Evolutionary conservation across 2,888 invertebrate species (phyloP).

Genomic region (Timema podura): DNA sequence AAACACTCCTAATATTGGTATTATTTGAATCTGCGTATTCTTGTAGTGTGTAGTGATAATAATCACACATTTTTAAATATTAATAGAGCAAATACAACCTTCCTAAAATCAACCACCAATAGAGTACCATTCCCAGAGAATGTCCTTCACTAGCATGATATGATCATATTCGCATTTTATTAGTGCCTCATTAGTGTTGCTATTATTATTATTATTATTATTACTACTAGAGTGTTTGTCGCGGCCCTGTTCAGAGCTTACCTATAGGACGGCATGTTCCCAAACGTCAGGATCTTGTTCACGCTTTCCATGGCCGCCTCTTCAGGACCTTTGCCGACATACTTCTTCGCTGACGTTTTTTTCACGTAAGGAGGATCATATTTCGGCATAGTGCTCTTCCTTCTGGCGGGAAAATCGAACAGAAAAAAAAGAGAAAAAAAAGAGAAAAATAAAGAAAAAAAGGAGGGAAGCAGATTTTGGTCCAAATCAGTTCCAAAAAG

Average conservation of each 20-base stretch:
- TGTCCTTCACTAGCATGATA: no score
- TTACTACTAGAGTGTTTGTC: no score
- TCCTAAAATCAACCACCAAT: no score
- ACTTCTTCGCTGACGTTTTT: slow-evolving; percentile 74
- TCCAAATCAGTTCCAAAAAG: slow-evolving; percentile 18
- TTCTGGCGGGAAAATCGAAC: slow-evolving; percentile 30
- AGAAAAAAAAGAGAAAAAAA: slow-evolving; percentile 26
- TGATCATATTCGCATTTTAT: no score
- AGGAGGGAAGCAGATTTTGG: slow-evolving; percentile 23
- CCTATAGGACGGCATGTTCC: slow-evolving; percentile 71
- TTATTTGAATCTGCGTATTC: no score
- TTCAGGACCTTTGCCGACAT: slow-evolving; percentile 57
- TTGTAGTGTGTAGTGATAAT: no score
- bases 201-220: no score
- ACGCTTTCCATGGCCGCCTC: slow-evolving; percentile 76
- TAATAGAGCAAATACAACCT: no score
- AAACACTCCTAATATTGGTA: no score
- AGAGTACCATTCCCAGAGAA: no score
- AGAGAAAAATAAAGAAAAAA: slow-evolving; percentile 28
- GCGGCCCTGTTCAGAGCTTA: slow-evolving; percentile 43
- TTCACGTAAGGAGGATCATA: slow-evolving; percentile 84
- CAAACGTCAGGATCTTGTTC: slow-evolving; percentile 76
- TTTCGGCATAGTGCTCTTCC: slow-evolving; percentile 84
- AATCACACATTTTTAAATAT: no score
- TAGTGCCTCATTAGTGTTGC: no score